phyloP scores from a whole-genome alignment of 1,140 invertebrate species.

The Neodiprion virginianus region DNA sequence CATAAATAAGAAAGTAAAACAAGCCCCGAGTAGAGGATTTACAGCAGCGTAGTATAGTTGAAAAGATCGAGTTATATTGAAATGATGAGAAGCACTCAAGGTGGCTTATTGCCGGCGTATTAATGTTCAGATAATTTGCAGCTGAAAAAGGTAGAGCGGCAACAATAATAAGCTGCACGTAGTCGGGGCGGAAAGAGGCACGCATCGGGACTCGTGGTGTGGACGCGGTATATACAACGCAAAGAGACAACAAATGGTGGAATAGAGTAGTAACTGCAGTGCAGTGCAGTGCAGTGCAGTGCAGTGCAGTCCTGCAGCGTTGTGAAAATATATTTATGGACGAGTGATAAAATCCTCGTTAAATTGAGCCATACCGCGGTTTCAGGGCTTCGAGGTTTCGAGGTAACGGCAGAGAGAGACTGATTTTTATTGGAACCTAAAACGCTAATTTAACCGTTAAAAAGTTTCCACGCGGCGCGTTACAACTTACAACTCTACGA shows the following conservation, averaged over 20 bases:
- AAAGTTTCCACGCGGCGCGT: slow-evolving; percentile 3
- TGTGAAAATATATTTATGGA: slow-evolving; percentile 31
- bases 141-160: slow-evolving; percentile 3
- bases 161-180: too few species aligned
- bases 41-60: background rate
- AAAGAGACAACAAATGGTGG: background rate
- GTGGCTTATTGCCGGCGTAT: slow-evolving; percentile 14
- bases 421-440: slow-evolving; percentile 40
- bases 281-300: too few species aligned
- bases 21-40: slow-evolving; percentile 13
- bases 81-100: background rate
- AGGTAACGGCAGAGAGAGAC: slow-evolving; percentile 19
- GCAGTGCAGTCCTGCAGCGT: slow-evolving; percentile 2
- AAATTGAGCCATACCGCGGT: slow-evolving; percentile 30
- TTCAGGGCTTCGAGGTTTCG: slow-evolving; percentile 13
- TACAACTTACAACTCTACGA: slow-evolving; percentile 19
- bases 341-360: slow-evolving; percentile 34
- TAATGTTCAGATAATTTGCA: slow-evolving; percentile 15
- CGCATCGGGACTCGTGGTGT: too few species aligned
- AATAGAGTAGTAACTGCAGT: background rate
- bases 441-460: slow-evolving; percentile 44
- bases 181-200: too few species aligned
- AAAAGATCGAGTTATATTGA: background rate
- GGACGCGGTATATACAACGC: background rate
- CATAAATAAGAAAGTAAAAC: background rate